Evolutionary conservation across 2,888 invertebrate genomes (phyloP).

Genomic region (Melikaiella ostensackeni): DNA sequence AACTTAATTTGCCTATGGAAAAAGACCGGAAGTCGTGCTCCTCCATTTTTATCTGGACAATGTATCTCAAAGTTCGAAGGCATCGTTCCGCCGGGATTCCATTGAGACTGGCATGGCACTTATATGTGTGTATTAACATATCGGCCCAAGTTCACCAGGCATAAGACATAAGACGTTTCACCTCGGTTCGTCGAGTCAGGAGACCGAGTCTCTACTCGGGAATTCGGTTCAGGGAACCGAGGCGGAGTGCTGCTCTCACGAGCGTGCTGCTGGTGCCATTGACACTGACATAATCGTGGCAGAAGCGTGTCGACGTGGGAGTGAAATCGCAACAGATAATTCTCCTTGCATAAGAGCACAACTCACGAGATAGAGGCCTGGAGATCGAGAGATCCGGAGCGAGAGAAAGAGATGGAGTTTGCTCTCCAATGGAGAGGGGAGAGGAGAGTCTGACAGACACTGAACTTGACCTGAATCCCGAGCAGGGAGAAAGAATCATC

Average conservation of each 20-base stretch:
- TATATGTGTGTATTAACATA: conserved; percentile 5
- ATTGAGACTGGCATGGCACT: background rate
- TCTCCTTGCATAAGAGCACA: conserved; percentile 62
- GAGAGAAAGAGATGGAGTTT: conserved; percentile 65
- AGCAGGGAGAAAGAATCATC: conserved; percentile 54
- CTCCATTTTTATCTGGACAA: background rate
- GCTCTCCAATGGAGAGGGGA: conserved; percentile 62
- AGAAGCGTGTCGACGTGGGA: conserved; percentile 60
- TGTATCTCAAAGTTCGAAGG: background rate
- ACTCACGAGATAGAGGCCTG: conserved; percentile 30
- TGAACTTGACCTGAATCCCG: conserved; percentile 57
- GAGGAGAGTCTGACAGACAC: conserved; percentile 51
- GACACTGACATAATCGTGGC: conserved; percentile 73
- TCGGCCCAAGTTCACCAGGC: background rate
- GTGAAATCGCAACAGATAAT: conserved; percentile 61
- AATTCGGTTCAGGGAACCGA: conserved; percentile 72
- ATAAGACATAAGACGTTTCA: conserved; percentile 48
- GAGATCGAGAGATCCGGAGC: conserved; percentile 51
- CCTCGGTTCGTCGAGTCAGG: conserved; percentile 49
- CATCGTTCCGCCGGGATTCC: conserved; percentile 4
- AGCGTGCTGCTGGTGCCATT: conserved; percentile 66
- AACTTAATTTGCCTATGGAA: background rate
- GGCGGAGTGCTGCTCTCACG: conserved; percentile 61
- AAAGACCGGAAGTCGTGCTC: background rate
- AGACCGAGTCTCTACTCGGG: conserved; percentile 49